Conservation (phyloP, 2,888 invertebrate species). For the Drosophila infuscata region DNA sequence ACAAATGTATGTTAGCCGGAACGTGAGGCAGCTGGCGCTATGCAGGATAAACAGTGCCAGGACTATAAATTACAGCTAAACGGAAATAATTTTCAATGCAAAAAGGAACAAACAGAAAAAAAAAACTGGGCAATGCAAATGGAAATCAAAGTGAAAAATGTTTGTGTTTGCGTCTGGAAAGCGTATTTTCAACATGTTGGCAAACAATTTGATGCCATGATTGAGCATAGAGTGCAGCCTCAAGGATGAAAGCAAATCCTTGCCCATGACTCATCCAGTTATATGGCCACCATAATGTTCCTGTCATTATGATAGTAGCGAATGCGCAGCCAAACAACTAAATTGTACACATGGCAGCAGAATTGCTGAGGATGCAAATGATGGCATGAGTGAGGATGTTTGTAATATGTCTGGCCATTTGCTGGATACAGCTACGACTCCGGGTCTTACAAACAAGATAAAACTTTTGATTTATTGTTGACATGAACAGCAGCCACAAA, state of each 20-base stretch:
- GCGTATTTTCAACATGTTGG: slow-evolving; percentile 71
- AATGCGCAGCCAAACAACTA: slow-evolving; percentile 10
- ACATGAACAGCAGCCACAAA: slow-evolving; percentile 65
- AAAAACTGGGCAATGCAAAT: slow-evolving; percentile 38
- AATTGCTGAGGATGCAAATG: slow-evolving; percentile 64
- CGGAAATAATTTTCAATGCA: slow-evolving; percentile 70
- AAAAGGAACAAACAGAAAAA: too few relatives aligned
- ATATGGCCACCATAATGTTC: slow-evolving; percentile 14
- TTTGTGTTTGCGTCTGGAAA: slow-evolving; percentile 57
- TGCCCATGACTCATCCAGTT: slow-evolving; percentile 22
- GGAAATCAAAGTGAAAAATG: slow-evolving; percentile 55
- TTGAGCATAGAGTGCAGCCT: slow-evolving; percentile 40
- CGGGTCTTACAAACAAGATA: slow-evolving; percentile 64
- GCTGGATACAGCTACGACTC: slow-evolving; percentile 6
- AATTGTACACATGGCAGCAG: slow-evolving; percentile 49
- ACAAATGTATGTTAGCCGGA: slow-evolving; percentile 49
- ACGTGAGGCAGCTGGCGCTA: slow-evolving; percentile 37
- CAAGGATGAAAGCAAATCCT: slow-evolving; percentile 22
- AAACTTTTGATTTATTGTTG: slow-evolving; percentile 80
- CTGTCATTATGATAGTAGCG: slow-evolving; percentile 37
- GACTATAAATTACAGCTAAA: slow-evolving; percentile 74
- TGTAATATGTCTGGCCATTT: slow-evolving; percentile 57
- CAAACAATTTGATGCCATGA: slow-evolving; percentile 63
- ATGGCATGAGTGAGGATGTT: slow-evolving; percentile 51
- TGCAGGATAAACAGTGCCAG: slow-evolving; percentile 32